Percentiles rank a stretch among this genome's conserved stretches.
These are phyloP conservation scores for Lonchura striata DNA, from an alignment of 2,113 vertebrate genomes.

Conservation along the genomic window DNA sequence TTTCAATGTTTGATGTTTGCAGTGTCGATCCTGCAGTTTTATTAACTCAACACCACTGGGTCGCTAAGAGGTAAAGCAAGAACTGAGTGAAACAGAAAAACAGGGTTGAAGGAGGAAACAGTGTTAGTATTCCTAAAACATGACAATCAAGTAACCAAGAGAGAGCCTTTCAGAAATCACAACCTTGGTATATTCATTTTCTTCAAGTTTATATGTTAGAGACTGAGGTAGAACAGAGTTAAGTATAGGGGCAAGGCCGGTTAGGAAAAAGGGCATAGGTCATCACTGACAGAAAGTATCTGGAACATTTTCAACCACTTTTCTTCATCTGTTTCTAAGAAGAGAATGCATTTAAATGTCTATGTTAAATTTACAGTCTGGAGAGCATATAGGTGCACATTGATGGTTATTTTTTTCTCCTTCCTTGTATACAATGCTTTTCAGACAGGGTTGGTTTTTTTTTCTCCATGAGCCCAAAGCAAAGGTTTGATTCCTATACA, in stretches of 20 bases:
- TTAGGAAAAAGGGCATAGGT: background rate
- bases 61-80: background rate
- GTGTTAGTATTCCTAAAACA: background rate
- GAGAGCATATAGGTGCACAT: background rate
- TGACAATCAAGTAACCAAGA: background rate
- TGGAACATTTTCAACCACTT: background rate
- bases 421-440: background rate
- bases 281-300: background rate
- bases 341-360: background rate
- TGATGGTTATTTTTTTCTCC: background rate
- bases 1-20: background rate
- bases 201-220: background rate
- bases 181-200: slow-evolving; percentile 14
- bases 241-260: background rate
- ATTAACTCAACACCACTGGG: background rate
- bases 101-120: background rate
- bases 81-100: background rate
- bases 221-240: background rate
- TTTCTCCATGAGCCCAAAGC: background rate
- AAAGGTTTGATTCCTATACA: background rate
- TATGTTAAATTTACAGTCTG: background rate
- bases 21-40: background rate
- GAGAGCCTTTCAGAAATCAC: background rate
- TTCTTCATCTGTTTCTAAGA: background rate
- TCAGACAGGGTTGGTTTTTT: background rate